phyloP scores from a whole-genome alignment of 1,140 invertebrate genomes.

The Bombus turneri region DNA sequence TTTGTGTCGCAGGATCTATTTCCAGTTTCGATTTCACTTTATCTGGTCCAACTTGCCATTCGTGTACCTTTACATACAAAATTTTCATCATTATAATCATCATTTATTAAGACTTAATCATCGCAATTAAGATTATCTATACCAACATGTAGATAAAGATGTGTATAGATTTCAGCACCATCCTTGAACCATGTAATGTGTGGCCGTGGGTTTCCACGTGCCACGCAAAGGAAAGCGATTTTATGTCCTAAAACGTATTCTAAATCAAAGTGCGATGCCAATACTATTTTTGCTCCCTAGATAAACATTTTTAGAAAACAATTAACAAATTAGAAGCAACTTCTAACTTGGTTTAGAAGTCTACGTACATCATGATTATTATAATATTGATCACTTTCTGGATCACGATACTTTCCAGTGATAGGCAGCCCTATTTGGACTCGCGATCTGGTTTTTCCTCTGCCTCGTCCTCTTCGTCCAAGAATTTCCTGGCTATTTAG shows the following conservation, averaged over 20 bases:
- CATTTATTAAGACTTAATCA: not conserved
- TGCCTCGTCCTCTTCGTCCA: conserved; percentile 84
- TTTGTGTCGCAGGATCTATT: conserved; percentile 96
- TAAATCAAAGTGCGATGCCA: conserved; percentile 95
- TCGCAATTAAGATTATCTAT: not conserved
- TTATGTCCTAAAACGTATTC: conserved; percentile 96
- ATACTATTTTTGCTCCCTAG: conserved; percentile 94
- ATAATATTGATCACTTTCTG: conserved; percentile 93
- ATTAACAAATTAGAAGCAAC: not conserved
- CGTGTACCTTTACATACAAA: conserved; percentile 87
- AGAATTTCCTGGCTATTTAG: conserved; percentile 72
- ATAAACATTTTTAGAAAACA: not conserved
- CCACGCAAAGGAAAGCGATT: conserved; percentile 94
- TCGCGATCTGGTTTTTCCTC: conserved; percentile 88
- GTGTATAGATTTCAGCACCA: conserved; percentile 93
- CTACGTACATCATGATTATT: conserved; percentile 92
- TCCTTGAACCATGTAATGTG: conserved; percentile 97
- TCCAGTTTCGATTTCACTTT: conserved; percentile 95
- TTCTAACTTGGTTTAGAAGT: not conserved
- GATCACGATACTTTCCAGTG: conserved; percentile 92
- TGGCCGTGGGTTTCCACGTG: conserved; percentile 91
- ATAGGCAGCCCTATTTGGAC: conserved; percentile 92
- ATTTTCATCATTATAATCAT: not conserved
- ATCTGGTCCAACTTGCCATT: conserved; percentile 91
- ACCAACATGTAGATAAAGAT: conserved; percentile 93